phyloP scores from a whole-genome alignment of 2,888 invertebrate genomes.

The Prosopocoilus inquinatus region DNA sequence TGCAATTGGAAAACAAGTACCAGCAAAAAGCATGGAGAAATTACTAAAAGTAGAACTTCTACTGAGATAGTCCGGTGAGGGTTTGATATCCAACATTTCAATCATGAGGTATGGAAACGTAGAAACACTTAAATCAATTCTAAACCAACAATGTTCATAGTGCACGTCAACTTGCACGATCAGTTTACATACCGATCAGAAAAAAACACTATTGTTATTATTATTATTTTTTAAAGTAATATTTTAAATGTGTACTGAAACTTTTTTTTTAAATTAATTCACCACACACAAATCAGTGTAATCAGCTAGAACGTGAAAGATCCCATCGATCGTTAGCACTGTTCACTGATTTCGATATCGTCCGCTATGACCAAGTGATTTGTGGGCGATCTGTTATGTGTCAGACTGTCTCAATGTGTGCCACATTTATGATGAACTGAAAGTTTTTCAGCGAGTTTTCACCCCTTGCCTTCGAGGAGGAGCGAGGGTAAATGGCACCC shows the following conservation, averaged over 20 bases:
- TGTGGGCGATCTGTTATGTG: constrained; percentile 33
- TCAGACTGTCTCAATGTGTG: constrained; percentile 39
- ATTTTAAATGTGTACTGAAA: no score
- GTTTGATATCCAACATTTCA: constrained; percentile 86
- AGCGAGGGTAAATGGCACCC: constrained; percentile 39
- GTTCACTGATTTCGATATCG: not conserved
- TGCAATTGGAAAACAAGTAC: constrained; percentile 56
- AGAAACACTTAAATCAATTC: no score
- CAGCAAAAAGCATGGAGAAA: constrained; percentile 93
- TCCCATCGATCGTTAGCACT: not conserved
- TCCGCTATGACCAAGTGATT: not conserved
- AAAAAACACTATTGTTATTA: no score
- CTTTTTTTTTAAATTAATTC: no score
- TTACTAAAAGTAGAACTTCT: constrained; percentile 90
- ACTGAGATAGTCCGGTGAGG: constrained; percentile 87
- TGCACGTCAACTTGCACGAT: no score
- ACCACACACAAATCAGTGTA: no score
- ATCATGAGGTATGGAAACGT: no score
- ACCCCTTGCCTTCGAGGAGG: constrained; percentile 37
- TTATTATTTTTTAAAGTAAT: no score
- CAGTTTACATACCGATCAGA: no score
- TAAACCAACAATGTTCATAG: no score
- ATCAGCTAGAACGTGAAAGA: no score
- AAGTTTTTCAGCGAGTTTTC: constrained; percentile 43
- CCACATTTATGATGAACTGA: constrained; percentile 48